Percentiles rank a stretch among this genome's conserved stretches.
Evolutionary conservation across 1,140 invertebrate species (phyloP).

Genomic region (Drosophila lacertosa): DNA sequence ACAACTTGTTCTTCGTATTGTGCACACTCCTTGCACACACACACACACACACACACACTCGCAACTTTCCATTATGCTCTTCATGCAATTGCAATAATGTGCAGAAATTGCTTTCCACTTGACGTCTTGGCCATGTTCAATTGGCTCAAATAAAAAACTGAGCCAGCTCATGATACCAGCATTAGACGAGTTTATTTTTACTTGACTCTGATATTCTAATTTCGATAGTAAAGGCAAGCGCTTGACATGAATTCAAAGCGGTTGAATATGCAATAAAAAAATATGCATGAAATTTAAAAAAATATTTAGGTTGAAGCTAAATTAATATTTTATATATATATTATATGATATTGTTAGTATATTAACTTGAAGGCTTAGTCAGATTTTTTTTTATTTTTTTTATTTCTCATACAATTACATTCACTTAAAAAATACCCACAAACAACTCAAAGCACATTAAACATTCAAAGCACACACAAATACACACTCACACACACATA

Average conservation of each 20-base stretch:
- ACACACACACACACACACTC: constrained; percentile 11
- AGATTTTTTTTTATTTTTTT: no score
- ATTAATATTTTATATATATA: no score
- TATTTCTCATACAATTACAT: not conserved
- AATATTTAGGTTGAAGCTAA: no score
- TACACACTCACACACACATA: constrained; percentile 28
- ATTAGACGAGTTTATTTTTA: constrained; percentile 19
- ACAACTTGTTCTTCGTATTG: constrained; percentile 8
- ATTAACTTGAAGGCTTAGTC: no score
- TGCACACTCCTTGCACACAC: not conserved
- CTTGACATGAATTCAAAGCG: constrained; percentile 8
- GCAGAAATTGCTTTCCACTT: constrained; percentile 70
- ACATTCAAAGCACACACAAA: constrained; percentile 19
- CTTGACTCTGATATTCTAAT: constrained; percentile 23
- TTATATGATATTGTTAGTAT: no score
- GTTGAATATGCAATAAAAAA: constrained; percentile 1
- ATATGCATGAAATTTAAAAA: not conserved
- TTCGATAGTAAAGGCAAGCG: constrained; percentile 12
- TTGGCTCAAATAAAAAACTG: constrained; percentile 7
- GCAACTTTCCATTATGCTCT: constrained; percentile 66
- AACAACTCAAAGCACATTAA: constrained; percentile 28
- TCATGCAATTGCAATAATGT: constrained; percentile 71
- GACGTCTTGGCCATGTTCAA: constrained; percentile 36
- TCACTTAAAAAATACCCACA: not conserved
- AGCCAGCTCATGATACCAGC: constrained; percentile 2